Percentiles rank a stretch among this genome's conserved stretches.
These are phyloP conservation scores for Microctenopoma steveboyesi DNA, from an alignment of 2,797 vertebrate genomes.

Conservation along the genomic window DNA sequence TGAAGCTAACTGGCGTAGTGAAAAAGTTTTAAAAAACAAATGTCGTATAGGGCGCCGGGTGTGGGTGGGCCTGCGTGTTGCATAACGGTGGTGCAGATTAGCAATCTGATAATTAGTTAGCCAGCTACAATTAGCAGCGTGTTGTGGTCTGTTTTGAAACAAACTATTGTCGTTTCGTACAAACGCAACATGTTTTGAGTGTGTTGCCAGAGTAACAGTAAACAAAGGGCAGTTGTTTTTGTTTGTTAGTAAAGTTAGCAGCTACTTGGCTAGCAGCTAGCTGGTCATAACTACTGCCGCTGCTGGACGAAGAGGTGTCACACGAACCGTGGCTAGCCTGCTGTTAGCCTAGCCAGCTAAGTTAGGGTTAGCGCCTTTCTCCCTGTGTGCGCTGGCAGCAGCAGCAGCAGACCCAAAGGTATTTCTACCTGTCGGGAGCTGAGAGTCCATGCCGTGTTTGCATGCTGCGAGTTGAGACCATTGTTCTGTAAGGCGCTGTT, in stretches of 20 bases:
- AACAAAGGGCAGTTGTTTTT: fast-evolving
- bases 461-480: neutral
- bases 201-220: neutral
- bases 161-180: fast-evolving
- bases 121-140: neutral
- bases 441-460: neutral
- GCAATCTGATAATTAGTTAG: constrained; percentile 33
- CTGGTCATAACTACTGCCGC: neutral
- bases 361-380: constrained; percentile 7
- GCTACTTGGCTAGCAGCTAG: constrained; percentile 22
- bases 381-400: constrained; percentile 6
- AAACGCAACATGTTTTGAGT: fast-evolving
- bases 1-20: fast-evolving
- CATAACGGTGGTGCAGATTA: constrained; percentile 50
- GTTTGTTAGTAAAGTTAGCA: constrained; percentile 8
- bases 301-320: constrained; percentile 33
- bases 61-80: constrained; percentile 63
- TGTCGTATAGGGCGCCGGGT: constrained; percentile 1
- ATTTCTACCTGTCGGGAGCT: constrained; percentile 12
- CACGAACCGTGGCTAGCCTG: constrained; percentile 12
- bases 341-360: constrained; percentile 40
- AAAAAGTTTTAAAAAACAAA: neutral
- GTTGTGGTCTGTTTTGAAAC: neutral
- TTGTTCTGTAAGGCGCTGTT: constrained; percentile 7
- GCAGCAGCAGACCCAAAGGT: neutral